phyloP scores from a whole-genome alignment of 2,888 invertebrate genomes.

The Eilema caniola region DNA sequence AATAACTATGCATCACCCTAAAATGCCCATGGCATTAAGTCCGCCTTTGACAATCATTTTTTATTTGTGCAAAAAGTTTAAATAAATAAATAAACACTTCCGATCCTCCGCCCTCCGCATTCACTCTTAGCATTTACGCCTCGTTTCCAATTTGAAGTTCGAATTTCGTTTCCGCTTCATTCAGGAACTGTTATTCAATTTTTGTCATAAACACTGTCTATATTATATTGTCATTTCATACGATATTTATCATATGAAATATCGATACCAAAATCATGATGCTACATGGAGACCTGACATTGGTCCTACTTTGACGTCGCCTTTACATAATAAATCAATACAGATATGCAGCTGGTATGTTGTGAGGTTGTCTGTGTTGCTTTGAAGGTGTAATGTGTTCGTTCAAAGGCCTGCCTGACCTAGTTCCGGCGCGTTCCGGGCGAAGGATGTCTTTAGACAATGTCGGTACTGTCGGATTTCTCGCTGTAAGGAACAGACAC shows the following conservation, averaged over 20 bases:
- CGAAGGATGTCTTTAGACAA: slow-evolving; percentile 36
- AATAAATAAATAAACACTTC: too few species aligned
- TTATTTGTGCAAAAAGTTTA: too few species aligned
- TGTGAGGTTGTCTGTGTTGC: slow-evolving; percentile 11
- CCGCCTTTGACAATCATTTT: too few species aligned
- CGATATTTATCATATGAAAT: not conserved
- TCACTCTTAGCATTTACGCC: too few species aligned
- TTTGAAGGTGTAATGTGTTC: slow-evolving; percentile 28
- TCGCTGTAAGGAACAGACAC: slow-evolving; percentile 31
- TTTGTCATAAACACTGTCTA: too few species aligned
- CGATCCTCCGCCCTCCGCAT: too few species aligned
- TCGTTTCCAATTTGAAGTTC: too few species aligned
- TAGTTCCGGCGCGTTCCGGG: slow-evolving; percentile 43
- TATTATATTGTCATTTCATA: too few species aligned
- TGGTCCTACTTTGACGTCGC: slow-evolving; percentile 5
- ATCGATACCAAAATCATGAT: not conserved
- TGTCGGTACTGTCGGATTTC: slow-evolving; percentile 27
- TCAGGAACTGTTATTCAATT: too few species aligned
- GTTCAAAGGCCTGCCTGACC: slow-evolving; percentile 47
- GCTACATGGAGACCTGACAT: slow-evolving; percentile 8
- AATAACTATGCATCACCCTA: too few species aligned
- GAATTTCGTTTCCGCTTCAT: too few species aligned
- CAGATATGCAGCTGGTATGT: slow-evolving; percentile 8
- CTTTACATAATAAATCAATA: slow-evolving; percentile 17
- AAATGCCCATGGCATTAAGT: too few species aligned